phyloP scores from a whole-genome alignment of 1,140 invertebrate species.

The Drosophila yakuba region DNA sequence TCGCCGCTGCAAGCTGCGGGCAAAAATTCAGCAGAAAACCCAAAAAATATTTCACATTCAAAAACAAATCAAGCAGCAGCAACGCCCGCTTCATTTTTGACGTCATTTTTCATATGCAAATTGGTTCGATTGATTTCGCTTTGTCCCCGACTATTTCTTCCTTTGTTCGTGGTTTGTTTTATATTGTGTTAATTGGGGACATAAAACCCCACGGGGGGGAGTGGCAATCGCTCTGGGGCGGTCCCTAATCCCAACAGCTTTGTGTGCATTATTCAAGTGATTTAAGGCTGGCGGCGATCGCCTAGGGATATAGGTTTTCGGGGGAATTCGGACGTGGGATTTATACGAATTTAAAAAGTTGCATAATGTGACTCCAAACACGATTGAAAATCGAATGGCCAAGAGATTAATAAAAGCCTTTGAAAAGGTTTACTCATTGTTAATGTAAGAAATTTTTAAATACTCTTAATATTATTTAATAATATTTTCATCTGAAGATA shows the following conservation, averaged over 20 bases:
- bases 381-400: conserved; percentile 9
- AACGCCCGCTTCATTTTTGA: conserved; percentile 56
- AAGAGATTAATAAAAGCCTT: too few species aligned
- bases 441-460: too few species aligned
- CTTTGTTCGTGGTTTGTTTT: conserved; percentile 54
- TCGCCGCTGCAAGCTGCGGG: conserved; percentile 26
- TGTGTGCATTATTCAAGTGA: conserved; percentile 10
- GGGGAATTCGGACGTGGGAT: not conserved
- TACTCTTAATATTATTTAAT: too few species aligned
- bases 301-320: conserved; percentile 25
- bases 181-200: conserved; percentile 68
- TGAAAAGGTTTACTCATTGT: too few species aligned
- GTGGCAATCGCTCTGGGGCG: conserved; percentile 12
- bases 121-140: conserved; percentile 43
- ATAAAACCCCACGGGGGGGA: conserved; percentile 35
- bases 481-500: too few species aligned
- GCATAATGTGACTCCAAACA: conserved; percentile 4
- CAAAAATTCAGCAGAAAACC: conserved; percentile 13
- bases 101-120: conserved; percentile 73
- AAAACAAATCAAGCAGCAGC: conserved; percentile 7
- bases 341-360: conserved; percentile 20
- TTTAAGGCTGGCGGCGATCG: conserved; percentile 17
- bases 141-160: conserved; percentile 40
- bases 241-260: conserved; percentile 8
- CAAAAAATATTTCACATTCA: conserved; percentile 15